A percentile compares a stretch with the other conserved stretches of the same genome.
These are phyloP conservation scores for Enteromius unitaeniatus DNA, from an alignment of 2,797 vertebrate species.

Conservation along the genomic window DNA sequence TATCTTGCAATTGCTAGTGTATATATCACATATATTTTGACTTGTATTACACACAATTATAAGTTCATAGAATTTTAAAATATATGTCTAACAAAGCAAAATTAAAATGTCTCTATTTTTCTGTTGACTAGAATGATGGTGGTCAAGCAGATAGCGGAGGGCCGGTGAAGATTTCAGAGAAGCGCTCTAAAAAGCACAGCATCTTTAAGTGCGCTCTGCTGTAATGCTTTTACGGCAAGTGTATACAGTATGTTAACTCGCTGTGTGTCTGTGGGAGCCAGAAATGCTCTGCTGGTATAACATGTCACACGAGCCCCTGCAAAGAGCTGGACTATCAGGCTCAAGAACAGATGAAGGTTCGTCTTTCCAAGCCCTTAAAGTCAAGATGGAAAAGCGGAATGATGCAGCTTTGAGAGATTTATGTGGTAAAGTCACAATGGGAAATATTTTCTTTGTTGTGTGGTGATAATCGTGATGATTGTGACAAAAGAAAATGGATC, in stretches of 20 bases:
- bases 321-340: slow-evolving; percentile 73
- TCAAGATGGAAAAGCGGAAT: slow-evolving; percentile 30
- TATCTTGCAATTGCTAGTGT: no score
- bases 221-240: slow-evolving; percentile 68
- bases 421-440: slow-evolving; percentile 17
- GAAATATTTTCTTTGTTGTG: slow-evolving; percentile 16
- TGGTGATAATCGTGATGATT: slow-evolving; percentile 22
- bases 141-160: slow-evolving; percentile 86
- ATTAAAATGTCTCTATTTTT: slow-evolving; percentile 10
- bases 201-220: slow-evolving; percentile 94
- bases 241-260: slow-evolving; percentile 67
- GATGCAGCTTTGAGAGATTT: slow-evolving; percentile 22
- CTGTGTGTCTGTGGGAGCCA: slow-evolving; percentile 79
- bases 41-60: no score
- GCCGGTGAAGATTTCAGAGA: slow-evolving; percentile 95
- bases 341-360: slow-evolving; percentile 34
- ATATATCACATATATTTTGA: no score
- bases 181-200: slow-evolving; percentile 93
- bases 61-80: no score
- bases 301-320: slow-evolving; percentile 76
- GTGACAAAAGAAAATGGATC: slow-evolving; percentile 23
- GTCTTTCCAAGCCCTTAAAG: slow-evolving; percentile 38
- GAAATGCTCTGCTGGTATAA: slow-evolving; percentile 77
- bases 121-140: slow-evolving; percentile 85
- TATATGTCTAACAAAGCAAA: neutral